Base-by-base conservation (phyloP, 2,888 invertebrate species). In the Drosophila percnosoma region DNA sequence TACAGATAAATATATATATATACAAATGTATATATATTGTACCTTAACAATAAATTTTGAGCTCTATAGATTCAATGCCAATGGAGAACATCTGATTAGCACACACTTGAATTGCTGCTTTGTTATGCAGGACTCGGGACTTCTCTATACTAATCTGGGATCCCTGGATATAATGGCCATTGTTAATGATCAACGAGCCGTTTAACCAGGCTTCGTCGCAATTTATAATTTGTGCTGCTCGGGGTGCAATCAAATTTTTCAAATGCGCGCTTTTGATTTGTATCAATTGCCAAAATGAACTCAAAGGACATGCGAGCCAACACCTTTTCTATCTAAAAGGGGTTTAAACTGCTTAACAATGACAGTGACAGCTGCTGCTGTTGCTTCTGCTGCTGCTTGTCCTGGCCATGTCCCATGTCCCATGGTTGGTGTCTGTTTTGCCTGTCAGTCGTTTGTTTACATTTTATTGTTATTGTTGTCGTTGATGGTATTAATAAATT, bases 401-500 rank as follows among this genome's bases (percentile, higher is more conserved):
- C 52, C 45, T 48, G 34, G 13, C 29, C n/a, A 36, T 45, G 49
- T 31, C 24, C 21, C 33, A 33, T 52, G 49, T 31, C 24, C 21
- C 34, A 48, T 59, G 48, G 45, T 31, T 53, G 33, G 29, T 52
- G 21, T 7, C 65, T 64, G 64, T 61, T 69, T 29, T 68, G 69
- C 55, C 71, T 69, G 87, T 76, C 81, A 73, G 85, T 82, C 78
- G 87, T 88, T 90, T 83, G 88, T 84, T 85, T 81, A 89, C 82
- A 88, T 89, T 88, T 89, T 89, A 88, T 88, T 88, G 89, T 84
- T 90, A 84, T 87, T 87, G 85, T 90, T 87, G 89, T 78, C 82
- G 77, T 82, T 90, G 87, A 87, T 89, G 89, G 90, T 85, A 89
- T 87, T 87, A 89, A 87, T 87, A 87, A 89, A 87, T 90, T 90